These are phyloP conservation scores for Rhynchomys soricoides DNA, from an alignment of 2,113 vertebrate species.

Conservation along the genomic window DNA sequence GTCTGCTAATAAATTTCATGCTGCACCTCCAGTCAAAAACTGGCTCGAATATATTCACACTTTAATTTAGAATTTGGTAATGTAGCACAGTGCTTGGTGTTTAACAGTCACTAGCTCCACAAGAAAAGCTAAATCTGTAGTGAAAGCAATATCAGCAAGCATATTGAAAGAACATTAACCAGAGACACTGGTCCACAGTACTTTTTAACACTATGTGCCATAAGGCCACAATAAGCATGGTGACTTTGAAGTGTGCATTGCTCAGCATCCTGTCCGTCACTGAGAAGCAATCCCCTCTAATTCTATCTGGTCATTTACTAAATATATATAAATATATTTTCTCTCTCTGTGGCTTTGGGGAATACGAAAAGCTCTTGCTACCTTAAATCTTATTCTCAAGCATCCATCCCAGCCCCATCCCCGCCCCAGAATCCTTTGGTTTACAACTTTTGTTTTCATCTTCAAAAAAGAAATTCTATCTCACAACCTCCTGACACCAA, in stretches of 20 bases:
- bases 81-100: background rate
- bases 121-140: background rate
- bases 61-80: constrained; percentile 31
- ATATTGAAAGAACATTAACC: background rate
- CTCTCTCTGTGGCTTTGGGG: background rate
- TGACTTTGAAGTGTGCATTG: background rate
- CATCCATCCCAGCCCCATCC: background rate
- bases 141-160: background rate
- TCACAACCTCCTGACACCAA: background rate
- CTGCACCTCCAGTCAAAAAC: background rate
- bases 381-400: background rate
- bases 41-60: background rate
- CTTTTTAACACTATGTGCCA: background rate
- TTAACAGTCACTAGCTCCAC: background rate
- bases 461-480: background rate
- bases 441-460: background rate
- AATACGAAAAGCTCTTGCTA: background rate
- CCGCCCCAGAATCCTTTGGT: background rate
- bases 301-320: background rate
- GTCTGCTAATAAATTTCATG: background rate
- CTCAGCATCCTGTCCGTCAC: background rate
- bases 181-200: background rate
- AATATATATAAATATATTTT: background rate
- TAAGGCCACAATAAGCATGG: background rate
- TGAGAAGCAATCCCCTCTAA: background rate